Evolutionary conservation across 2,113 vertebrate genomes (phyloP).

Genomic region (Dendrocopos noguchii): DNA sequence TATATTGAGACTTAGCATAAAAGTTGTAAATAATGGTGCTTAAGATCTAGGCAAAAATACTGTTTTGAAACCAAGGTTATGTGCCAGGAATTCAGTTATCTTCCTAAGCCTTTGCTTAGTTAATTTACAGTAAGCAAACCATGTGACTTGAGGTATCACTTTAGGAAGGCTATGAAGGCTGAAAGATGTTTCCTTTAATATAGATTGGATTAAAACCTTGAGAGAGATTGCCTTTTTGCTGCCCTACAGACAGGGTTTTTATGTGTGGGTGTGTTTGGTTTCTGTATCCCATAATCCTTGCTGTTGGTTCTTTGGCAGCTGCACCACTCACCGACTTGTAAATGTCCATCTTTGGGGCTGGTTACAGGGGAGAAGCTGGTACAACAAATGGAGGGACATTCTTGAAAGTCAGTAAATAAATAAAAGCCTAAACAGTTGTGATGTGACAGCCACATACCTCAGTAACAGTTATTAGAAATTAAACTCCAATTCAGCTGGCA

Average conservation of each 20-base stretch:
- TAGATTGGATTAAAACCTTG: not conserved
- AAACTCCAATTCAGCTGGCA: not conserved
- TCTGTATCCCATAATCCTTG: not conserved
- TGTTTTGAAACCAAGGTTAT: not conserved
- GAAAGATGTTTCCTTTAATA: not conserved
- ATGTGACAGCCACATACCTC: not conserved
- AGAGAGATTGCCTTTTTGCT: not conserved
- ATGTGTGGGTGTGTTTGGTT: accelerated
- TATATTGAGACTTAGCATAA: not conserved
- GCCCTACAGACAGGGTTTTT: not conserved
- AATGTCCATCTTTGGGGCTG: not conserved
- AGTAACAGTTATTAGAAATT: not conserved
- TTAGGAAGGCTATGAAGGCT: not conserved
- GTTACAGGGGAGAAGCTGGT: not conserved
- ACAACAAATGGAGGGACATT: not conserved
- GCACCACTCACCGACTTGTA: not conserved
- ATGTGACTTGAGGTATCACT: not conserved
- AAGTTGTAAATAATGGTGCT: not conserved
- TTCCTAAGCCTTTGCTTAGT: not conserved
- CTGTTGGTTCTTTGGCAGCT: not conserved
- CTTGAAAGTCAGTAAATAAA: not conserved
- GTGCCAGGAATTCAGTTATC: not conserved
- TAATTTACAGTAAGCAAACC: not conserved
- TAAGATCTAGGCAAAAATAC: not conserved
- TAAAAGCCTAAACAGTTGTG: not conserved